phyloP scores from a whole-genome alignment of 2,797 vertebrate species.

The Eutrigla gurnardus region DNA sequence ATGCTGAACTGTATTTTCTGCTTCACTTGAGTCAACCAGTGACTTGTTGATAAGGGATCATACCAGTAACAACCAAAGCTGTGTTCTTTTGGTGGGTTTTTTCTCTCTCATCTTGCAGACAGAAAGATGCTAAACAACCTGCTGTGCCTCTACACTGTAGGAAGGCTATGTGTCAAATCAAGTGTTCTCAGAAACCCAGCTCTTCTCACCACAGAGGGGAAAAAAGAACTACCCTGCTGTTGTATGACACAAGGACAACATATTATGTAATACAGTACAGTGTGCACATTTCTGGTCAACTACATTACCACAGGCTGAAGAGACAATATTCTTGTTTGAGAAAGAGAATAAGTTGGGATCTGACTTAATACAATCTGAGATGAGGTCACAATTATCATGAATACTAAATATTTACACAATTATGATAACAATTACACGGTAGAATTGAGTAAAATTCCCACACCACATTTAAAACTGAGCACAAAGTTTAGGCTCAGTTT shows the following conservation, averaged over 20 bases:
- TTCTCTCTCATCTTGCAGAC: constrained; percentile 3
- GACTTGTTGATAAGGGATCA: background rate
- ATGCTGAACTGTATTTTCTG: background rate
- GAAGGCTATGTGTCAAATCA: constrained; percentile 32
- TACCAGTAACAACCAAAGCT: background rate
- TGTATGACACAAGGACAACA: constrained; percentile 51
- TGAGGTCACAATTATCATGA: background rate
- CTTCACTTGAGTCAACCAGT: background rate
- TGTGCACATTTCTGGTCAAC: constrained; percentile 34
- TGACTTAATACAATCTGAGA: background rate
- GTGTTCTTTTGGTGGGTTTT: constrained; percentile 27
- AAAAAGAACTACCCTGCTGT: constrained; percentile 27
- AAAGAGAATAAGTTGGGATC: background rate
- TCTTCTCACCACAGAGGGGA: constrained; percentile 13
- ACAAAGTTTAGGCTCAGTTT: background rate
- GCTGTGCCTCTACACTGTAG: background rate
- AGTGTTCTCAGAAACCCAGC: constrained; percentile 38
- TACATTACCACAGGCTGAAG: constrained; percentile 17
- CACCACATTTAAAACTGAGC: background rate
- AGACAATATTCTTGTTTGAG: background rate
- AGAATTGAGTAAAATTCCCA: background rate
- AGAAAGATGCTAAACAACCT: constrained; percentile 28
- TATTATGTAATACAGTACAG: constrained; percentile 55
- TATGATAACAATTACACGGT: background rate
- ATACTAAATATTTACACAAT: background rate